Evolutionary conservation across 2,797 vertebrate genomes (phyloP).

Genomic region (Bradypus variegatus): DNA sequence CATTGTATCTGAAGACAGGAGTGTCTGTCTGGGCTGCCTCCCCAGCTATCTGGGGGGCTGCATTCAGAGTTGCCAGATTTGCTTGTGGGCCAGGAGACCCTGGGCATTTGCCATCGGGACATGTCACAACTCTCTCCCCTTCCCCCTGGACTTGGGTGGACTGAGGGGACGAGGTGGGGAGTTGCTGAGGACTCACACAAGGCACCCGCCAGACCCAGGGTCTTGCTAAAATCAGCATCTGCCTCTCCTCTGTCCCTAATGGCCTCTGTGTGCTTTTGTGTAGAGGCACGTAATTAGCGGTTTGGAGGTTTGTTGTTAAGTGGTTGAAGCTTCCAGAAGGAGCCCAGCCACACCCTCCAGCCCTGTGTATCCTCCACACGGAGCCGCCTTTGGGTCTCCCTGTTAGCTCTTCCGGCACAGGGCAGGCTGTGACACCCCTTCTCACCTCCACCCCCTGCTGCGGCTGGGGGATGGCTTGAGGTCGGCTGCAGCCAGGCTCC

Average conservation of each 20-base stretch:
- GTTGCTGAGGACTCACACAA: not conserved
- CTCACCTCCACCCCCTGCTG: not conserved
- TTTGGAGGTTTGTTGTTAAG: constrained; percentile 10
- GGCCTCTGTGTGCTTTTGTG: not conserved
- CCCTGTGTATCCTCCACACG: not conserved
- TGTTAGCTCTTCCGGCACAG: not conserved
- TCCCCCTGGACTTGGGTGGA: not conserved
- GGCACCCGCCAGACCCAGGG: not conserved
- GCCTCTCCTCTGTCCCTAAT: not conserved
- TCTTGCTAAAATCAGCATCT: constrained; percentile 43
- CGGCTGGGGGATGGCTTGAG: not conserved
- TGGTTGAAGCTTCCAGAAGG: not conserved
- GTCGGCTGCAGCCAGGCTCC: not conserved
- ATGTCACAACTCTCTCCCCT: not conserved
- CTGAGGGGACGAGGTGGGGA: not conserved
- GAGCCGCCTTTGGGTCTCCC: not conserved
- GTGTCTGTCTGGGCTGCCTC: not conserved
- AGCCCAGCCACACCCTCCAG: not conserved
- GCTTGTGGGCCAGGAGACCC: not conserved
- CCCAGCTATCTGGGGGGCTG: not conserved
- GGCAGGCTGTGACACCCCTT: not conserved
- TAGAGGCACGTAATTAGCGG: constrained; percentile 36
- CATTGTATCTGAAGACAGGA: not conserved
- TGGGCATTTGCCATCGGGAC: not conserved
- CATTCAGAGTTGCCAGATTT: not conserved